A percentile compares a stretch with the other conserved stretches of the same genome.
Evolutionary conservation across 2,888 invertebrate species (phyloP).

Genomic region (Iphiclides podalirius): DNA sequence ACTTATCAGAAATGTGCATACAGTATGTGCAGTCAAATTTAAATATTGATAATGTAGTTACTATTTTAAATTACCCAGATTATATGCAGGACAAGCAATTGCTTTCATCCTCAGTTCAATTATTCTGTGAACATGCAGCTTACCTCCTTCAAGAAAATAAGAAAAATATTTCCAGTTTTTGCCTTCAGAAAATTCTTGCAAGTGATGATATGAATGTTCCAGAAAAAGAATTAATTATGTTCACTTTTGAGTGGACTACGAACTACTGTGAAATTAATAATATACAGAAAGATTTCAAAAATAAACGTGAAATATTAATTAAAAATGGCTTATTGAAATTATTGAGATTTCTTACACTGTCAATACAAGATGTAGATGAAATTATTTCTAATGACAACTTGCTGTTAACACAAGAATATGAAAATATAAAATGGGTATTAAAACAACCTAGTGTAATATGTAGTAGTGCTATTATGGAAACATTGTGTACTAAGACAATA

Average conservation of each 20-base stretch:
- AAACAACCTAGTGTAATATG: not conserved
- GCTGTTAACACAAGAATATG: slow-evolving; percentile 39
- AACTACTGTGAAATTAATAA: slow-evolving; percentile 70
- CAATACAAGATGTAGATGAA: slow-evolving; percentile 59
- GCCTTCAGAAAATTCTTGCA: slow-evolving; percentile 72
- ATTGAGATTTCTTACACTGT: slow-evolving; percentile 64
- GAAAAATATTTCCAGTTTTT: slow-evolving; percentile 67
- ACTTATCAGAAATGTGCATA: slow-evolving; percentile 72
- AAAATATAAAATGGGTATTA: slow-evolving; percentile 25
- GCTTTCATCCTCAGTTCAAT: slow-evolving; percentile 72
- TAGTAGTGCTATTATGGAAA: slow-evolving; percentile 31
- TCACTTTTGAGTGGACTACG: slow-evolving; percentile 77
- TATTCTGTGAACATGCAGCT: slow-evolving; percentile 78
- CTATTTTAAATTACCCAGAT: slow-evolving; percentile 81
- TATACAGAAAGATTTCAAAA: slow-evolving; percentile 56
- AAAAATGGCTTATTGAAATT: slow-evolving; percentile 64
- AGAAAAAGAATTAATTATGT: slow-evolving; percentile 75
- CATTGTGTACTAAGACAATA: slow-evolving; percentile 30
- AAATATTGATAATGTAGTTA: slow-evolving; percentile 78
- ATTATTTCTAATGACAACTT: slow-evolving; percentile 56
- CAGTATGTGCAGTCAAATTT: slow-evolving; percentile 76
- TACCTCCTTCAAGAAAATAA: slow-evolving; percentile 74
- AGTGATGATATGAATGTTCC: slow-evolving; percentile 71
- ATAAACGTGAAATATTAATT: slow-evolving; percentile 61
- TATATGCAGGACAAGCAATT: slow-evolving; percentile 77